Evolutionary conservation across 2,113 vertebrate species (phyloP).

Genomic region (Mustelus asterias): DNA sequence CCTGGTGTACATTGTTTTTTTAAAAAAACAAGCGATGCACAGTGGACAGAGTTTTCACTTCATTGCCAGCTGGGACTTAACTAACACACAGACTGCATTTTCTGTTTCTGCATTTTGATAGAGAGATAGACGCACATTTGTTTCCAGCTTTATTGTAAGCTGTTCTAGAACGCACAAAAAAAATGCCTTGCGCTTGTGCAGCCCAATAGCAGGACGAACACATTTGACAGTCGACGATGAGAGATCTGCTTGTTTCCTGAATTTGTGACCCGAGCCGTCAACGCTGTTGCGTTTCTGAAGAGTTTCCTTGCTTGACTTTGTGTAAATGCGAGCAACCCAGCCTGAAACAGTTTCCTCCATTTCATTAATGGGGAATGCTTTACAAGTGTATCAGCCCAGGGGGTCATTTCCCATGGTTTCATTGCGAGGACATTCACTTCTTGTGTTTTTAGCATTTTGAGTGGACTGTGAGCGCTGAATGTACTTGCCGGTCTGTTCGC

Average conservation of each 20-base stretch:
- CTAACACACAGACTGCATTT: neutral
- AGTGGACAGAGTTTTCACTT: neutral
- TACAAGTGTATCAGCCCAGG: neutral
- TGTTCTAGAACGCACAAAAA: neutral
- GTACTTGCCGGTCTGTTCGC: neutral
- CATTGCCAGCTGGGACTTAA: neutral
- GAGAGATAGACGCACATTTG: neutral
- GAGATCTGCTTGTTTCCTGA: neutral
- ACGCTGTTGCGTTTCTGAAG: neutral
- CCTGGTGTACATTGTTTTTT: neutral
- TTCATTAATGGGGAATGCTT: neutral
- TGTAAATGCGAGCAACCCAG: neutral
- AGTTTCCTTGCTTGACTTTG: conserved; percentile 24
- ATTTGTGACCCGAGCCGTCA: neutral
- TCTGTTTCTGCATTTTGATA: neutral
- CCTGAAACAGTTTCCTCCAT: neutral
- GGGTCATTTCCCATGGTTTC: neutral
- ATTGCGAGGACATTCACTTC: neutral
- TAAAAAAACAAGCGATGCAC: neutral
- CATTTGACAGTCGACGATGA: neutral
- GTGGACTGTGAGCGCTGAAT: neutral
- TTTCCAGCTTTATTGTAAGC: neutral
- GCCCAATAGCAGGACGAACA: neutral
- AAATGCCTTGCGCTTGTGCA: neutral
- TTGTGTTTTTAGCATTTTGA: neutral